phyloP scores from a whole-genome alignment of 92 coral and sea anemone species.

The Actinernus sp. region DNA sequence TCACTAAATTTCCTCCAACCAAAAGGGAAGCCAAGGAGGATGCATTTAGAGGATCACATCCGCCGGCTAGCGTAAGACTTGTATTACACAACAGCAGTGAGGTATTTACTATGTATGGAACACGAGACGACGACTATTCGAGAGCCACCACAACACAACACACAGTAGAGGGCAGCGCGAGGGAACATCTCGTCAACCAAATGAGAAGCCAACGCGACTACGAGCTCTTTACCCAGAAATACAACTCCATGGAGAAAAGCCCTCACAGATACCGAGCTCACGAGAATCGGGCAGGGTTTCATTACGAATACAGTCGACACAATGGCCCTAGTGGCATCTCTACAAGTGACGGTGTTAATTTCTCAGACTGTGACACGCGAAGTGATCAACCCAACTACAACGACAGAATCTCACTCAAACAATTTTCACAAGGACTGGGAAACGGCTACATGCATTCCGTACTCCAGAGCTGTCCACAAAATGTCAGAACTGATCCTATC shows the following conservation, averaged over 20 bases:
- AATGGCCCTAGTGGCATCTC: conserved; percentile 75
- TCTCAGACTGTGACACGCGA: conserved; percentile 62
- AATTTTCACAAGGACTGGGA: conserved; percentile 29
- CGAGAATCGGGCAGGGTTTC: conserved; percentile 47
- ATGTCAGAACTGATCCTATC: conserved; percentile 58
- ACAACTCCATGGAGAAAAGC: conserved; percentile 26
- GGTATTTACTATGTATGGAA: not conserved
- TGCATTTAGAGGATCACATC: conserved; percentile 19
- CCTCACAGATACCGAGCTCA: conserved; percentile 9
- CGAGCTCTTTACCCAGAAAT: conserved; percentile 25
- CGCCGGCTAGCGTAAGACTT: conserved; percentile 31
- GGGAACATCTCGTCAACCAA: not conserved
- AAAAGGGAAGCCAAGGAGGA: no score
- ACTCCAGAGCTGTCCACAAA: conserved; percentile 47
- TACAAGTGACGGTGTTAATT: conserved; percentile 63
- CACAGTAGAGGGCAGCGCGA: not conserved
- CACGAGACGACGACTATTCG: conserved; percentile 15
- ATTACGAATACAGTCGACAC: conserved; percentile 67
- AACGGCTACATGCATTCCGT: conserved; percentile 23
- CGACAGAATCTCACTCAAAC: conserved; percentile 26
- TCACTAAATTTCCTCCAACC: not conserved
- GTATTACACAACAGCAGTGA: not conserved
- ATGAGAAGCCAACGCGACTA: conserved; percentile 9
- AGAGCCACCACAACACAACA: conserved; percentile 2
- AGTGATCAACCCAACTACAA: conserved; percentile 60